Evolutionary conservation across 2,113 vertebrate species (phyloP).

Genomic region (Oreochromis aureus): DNA sequence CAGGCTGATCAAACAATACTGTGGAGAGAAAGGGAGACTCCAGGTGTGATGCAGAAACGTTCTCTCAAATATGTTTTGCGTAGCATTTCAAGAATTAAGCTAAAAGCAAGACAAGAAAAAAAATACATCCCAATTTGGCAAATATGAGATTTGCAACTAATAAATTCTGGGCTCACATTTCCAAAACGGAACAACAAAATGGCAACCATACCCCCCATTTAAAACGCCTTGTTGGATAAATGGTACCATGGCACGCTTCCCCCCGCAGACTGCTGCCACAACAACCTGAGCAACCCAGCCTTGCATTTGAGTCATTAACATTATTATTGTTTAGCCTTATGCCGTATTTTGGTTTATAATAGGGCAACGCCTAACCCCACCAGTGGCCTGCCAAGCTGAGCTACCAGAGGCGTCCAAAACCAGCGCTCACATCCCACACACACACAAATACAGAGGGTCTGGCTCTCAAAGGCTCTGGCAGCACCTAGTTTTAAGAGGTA

Average conservation of each 20-base stretch:
- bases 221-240: constrained; percentile 7
- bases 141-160: not conserved
- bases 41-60: constrained; percentile 3
- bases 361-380: constrained; percentile 45
- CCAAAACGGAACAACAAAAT: constrained; percentile 22
- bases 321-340: constrained; percentile 50
- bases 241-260: not conserved
- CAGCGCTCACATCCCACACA: constrained; percentile 1
- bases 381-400: constrained; percentile 32
- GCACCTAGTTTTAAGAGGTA: constrained; percentile 42
- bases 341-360: constrained; percentile 53
- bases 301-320: not conserved
- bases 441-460: not conserved
- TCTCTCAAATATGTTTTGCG: not conserved
- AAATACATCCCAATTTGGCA: not conserved
- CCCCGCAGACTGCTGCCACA: not conserved
- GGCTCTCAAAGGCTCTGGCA: not conserved
- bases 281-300: constrained; percentile 37
- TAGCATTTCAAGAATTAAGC: not conserved
- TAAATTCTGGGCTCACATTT: not conserved
- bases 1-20: constrained; percentile 46
- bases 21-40: not conserved
- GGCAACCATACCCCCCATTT: constrained; percentile 17
- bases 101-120: not conserved
- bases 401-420: constrained; percentile 24